Conservation (phyloP, 2,113 vertebrate species). For the Suncus etruscus region DNA sequence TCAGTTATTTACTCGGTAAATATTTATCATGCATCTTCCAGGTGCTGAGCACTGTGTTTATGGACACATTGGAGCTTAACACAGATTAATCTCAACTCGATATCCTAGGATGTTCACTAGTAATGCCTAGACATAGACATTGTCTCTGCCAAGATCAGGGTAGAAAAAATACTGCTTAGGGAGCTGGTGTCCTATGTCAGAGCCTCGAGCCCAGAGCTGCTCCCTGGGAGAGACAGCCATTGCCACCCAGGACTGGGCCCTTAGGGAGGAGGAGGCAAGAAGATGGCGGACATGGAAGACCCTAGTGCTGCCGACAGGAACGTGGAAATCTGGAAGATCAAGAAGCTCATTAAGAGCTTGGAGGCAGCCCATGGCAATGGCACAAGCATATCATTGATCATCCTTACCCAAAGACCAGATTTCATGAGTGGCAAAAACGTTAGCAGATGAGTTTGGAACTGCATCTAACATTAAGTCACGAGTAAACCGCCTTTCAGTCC, state of each 20-base stretch:
- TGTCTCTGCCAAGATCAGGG: not conserved
- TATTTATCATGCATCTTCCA: not conserved
- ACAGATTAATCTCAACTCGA: too few relatives aligned
- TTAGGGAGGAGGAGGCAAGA: too few relatives aligned
- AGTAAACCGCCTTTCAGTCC: slow-evolving; percentile 99
- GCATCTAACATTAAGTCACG: slow-evolving; percentile 99
- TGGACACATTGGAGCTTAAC: too few relatives aligned
- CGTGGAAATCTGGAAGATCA: too few relatives aligned
- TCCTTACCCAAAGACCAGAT: slow-evolving; percentile 99
- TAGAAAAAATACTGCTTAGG: too few relatives aligned
- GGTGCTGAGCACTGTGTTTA: not conserved
- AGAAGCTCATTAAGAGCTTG: not conserved
- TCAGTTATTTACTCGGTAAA: not conserved
- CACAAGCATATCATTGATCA: slow-evolving; percentile 99
- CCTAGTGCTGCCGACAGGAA: too few relatives aligned
- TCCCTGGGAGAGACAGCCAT: too few relatives aligned
- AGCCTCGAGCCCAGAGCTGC: too few relatives aligned
- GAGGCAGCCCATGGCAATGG: slow-evolving; percentile 91
- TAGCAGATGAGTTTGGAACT: slow-evolving; percentile 99
- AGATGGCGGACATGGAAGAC: too few relatives aligned
- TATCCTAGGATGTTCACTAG: not conserved
- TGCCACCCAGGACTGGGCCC: too few relatives aligned
- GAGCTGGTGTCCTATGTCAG: too few relatives aligned
- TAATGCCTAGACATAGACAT: not conserved
- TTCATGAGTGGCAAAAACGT: slow-evolving; percentile 89